These are phyloP conservation scores for Apodemia zela DNA, from an alignment of 2,888 invertebrate species.

Conservation along the genomic window DNA sequence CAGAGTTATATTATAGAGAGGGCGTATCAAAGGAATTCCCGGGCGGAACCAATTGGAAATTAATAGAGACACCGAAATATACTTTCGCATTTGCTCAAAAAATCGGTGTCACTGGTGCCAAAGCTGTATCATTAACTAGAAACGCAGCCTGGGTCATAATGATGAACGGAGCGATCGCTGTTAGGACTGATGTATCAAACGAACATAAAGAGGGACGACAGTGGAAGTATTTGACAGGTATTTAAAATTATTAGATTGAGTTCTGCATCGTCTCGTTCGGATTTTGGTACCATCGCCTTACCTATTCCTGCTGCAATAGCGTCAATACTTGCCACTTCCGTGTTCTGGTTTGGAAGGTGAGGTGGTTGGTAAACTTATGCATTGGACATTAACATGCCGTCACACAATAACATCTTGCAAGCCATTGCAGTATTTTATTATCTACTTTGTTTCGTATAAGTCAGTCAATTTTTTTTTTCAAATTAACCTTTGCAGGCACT, in stretches of 20 bases:
- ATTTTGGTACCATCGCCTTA: too few species aligned
- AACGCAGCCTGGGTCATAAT: slow-evolving; percentile 91
- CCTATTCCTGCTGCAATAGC: too few species aligned
- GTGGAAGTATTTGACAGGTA: slow-evolving; percentile 85
- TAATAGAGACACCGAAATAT: slow-evolving; percentile 83
- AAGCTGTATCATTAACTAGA: slow-evolving; percentile 86
- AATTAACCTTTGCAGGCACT: too few species aligned
- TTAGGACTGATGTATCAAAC: slow-evolving; percentile 87
- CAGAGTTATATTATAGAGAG: slow-evolving; percentile 89
- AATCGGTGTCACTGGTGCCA: slow-evolving; percentile 69
- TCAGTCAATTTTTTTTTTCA: too few species aligned
- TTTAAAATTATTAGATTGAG: not conserved
- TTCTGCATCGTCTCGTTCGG: too few species aligned
- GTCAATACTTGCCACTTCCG: too few species aligned
- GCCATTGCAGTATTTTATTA: too few species aligned
- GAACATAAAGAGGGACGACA: slow-evolving; percentile 90
- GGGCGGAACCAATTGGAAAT: slow-evolving; percentile 86
- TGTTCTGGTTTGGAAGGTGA: too few species aligned
- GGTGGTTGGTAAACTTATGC: too few species aligned
- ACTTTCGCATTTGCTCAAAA: slow-evolving; percentile 54
- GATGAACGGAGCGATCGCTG: slow-evolving; percentile 85
- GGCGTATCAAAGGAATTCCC: slow-evolving; percentile 86
- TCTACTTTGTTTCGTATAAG: too few species aligned
- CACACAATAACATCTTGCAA: too few species aligned
- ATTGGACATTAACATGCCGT: too few species aligned